phyloP scores from a whole-genome alignment of 2,113 vertebrate species.

The Embiotoca jacksoni region DNA sequence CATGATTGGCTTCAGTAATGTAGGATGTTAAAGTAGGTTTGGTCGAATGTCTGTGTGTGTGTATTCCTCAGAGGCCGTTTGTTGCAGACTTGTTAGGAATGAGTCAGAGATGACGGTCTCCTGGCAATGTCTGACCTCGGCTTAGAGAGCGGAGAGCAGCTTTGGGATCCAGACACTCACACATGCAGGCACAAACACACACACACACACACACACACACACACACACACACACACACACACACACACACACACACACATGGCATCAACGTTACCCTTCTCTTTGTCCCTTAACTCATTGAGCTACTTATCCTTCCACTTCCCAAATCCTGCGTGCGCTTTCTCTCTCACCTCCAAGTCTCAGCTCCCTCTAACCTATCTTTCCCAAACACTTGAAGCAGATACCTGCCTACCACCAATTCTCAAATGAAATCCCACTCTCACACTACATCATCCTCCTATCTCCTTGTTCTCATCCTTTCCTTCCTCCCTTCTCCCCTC shows the following conservation, averaged over 20 bases:
- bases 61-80: constrained; percentile 50
- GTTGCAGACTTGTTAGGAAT: constrained; percentile 59
- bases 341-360: constrained; percentile 2
- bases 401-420: constrained; percentile 20
- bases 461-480: background rate
- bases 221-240: constrained; percentile 17
- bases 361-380: constrained; percentile 15
- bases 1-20: constrained; percentile 25
- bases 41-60: constrained; percentile 15
- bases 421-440: constrained; percentile 10
- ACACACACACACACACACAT: constrained; percentile 21
- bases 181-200: constrained; percentile 11
- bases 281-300: constrained; percentile 58
- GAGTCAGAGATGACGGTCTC: constrained; percentile 68
- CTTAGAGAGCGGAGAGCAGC: constrained; percentile 51
- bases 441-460: constrained; percentile 21
- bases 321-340: constrained; percentile 22
- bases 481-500: constrained; percentile 16
- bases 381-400: constrained; percentile 27
- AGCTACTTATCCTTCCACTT: constrained; percentile 49
- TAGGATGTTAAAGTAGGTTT: constrained; percentile 34
- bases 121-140: constrained; percentile 70
- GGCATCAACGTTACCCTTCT: constrained; percentile 23
- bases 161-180: constrained; percentile 34
- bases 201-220: constrained; percentile 19